These are phyloP conservation scores for Novumbra hubbsi DNA, from an alignment of 2,797 vertebrate species.

Conservation along the genomic window DNA sequence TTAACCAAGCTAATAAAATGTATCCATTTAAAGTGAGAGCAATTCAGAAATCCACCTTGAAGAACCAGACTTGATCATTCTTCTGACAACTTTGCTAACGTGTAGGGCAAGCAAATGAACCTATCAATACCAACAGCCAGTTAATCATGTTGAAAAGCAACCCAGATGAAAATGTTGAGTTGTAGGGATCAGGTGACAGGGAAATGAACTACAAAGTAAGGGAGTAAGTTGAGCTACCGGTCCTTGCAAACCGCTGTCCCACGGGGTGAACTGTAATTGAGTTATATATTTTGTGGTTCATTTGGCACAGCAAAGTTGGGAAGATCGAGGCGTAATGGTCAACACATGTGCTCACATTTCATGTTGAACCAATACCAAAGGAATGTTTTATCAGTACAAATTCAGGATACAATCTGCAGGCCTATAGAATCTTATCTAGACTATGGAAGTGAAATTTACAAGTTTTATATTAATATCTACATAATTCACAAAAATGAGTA, in stretches of 20 bases:
- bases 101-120: slow-evolving; percentile 36
- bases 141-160: slow-evolving; percentile 42
- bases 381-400: background rate
- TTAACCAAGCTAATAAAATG: slow-evolving; percentile 23
- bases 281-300: slow-evolving; percentile 28
- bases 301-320: slow-evolving; percentile 12
- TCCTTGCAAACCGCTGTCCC: background rate
- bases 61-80: slow-evolving; percentile 22
- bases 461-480: background rate
- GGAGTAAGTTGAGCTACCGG: background rate
- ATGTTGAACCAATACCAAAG: background rate
- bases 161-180: slow-evolving; percentile 25
- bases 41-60: slow-evolving; percentile 16
- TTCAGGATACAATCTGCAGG: background rate
- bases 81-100: slow-evolving; percentile 14
- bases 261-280: slow-evolving; percentile 2
- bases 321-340: slow-evolving; percentile 10
- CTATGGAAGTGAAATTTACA: background rate
- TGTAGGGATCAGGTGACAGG: slow-evolving; percentile 31
- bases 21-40: slow-evolving; percentile 37
- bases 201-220: slow-evolving; percentile 30
- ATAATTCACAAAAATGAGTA: background rate
- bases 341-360: background rate
- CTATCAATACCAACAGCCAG: slow-evolving; percentile 35
- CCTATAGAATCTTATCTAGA: background rate